A percentile compares a stretch with the other conserved stretches of the same genome.
Conservation (phyloP, 2,113 vertebrate species). For the Suncus etruscus region DNA sequence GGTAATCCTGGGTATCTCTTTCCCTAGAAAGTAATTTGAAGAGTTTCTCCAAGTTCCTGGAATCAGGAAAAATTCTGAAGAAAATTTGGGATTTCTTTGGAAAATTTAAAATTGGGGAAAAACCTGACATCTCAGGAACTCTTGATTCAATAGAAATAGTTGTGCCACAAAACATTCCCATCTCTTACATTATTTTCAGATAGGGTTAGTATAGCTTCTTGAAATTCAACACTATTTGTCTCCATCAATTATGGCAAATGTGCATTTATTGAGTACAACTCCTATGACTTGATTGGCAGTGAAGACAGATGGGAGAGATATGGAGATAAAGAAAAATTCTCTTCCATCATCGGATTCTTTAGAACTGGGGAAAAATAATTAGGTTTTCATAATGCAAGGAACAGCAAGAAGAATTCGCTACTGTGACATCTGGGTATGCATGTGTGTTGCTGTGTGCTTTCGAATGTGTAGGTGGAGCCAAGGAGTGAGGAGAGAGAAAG, state of each 20-base stretch:
- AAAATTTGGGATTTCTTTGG: neutral
- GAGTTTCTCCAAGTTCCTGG: neutral
- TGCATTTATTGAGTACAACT: neutral
- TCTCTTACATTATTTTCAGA: neutral
- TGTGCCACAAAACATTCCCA: neutral
- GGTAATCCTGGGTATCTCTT: neutral
- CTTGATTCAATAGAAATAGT: neutral
- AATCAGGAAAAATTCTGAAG: neutral
- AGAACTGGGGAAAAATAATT: too few relatives aligned
- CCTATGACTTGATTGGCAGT: neutral
- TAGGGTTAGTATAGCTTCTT: neutral
- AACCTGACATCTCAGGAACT: too few relatives aligned
- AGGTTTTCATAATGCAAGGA: too few relatives aligned
- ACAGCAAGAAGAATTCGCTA: neutral
- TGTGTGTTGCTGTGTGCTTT: neutral
- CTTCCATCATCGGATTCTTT: too few relatives aligned
- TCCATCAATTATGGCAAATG: conserved; percentile 22
- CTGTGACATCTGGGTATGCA: neutral
- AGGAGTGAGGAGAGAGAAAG: too few relatives aligned
- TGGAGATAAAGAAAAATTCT: neutral
- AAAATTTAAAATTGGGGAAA: too few relatives aligned
- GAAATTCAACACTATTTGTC: neutral
- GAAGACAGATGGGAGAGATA: neutral
- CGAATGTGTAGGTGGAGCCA: neutral
- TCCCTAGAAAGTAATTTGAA: conserved; percentile 15